A percentile compares a stretch with the other conserved stretches of the same genome.
Conservation (phyloP, 2,888 invertebrate genomes). For the Ceraclea dissimilis region DNA sequence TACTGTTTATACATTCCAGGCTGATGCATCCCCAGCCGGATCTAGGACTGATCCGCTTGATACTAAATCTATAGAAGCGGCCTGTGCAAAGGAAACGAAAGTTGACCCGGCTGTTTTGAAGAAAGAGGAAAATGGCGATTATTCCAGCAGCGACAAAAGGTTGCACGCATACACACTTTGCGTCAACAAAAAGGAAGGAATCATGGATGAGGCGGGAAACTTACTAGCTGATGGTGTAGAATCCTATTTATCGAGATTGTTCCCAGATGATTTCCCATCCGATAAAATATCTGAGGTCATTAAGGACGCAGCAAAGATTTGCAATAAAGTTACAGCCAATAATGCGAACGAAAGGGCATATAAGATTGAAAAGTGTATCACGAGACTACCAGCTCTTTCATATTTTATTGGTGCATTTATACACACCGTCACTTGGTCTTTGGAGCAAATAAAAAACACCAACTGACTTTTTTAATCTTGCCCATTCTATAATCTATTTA, state of each 20-base stretch:
- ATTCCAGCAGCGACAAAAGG: neutral
- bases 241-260: neutral
- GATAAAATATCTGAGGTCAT: too few species aligned
- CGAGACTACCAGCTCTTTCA: too few species aligned
- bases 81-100: neutral
- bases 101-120: neutral
- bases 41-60: too few species aligned
- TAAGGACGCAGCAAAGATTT: neutral
- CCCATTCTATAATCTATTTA: too few species aligned
- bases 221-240: neutral
- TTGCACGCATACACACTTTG: conserved; percentile 2
- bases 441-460: too few species aligned
- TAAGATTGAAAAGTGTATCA: neutral
- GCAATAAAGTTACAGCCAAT: neutral
- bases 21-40: too few species aligned
- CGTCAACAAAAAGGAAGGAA: conserved; percentile 2
- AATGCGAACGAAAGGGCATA: neutral
- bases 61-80: neutral
- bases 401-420: too few species aligned
- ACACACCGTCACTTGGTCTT: too few species aligned
- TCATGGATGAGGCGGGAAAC: neutral
- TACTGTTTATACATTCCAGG: too few species aligned
- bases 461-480: too few species aligned
- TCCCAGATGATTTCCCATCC: neutral
- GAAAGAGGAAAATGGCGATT: neutral